Evolutionary conservation across 2,888 invertebrate genomes (phyloP).

Genomic region (Cecidostiba fungosa): DNA sequence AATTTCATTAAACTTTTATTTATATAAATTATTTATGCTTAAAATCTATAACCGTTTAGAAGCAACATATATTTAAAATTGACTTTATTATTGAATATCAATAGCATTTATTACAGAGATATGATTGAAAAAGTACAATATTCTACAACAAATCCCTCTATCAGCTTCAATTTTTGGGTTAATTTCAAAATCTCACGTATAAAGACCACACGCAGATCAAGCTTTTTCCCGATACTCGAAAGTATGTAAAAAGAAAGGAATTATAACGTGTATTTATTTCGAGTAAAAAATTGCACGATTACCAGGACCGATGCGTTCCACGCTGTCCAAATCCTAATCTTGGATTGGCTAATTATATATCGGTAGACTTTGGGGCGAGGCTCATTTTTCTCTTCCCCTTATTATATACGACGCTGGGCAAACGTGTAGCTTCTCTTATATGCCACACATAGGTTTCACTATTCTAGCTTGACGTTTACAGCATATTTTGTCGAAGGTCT

Average conservation of each 20-base stretch:
- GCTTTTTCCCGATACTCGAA: not conserved
- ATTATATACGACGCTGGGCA: constrained; percentile 22
- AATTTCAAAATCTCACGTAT: not conserved
- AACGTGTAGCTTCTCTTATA: not conserved
- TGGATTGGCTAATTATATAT: constrained; percentile 55
- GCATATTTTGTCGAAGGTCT: constrained; percentile 15
- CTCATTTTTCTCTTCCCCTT: constrained; percentile 41
- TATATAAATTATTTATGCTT: no score
- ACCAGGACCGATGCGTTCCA: constrained; percentile 7
- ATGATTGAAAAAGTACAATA: not conserved
- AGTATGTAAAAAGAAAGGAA: not conserved
- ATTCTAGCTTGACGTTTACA: constrained; percentile 38
- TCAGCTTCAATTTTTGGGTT: not conserved
- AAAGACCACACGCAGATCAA: constrained; percentile 30
- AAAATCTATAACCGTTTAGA: no score
- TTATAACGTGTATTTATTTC: constrained; percentile 28
- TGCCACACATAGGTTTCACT: constrained; percentile 25
- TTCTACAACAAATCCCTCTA: not conserved
- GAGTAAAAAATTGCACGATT: constrained; percentile 41
- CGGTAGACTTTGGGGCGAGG: constrained; percentile 16
- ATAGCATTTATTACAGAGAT: no score
- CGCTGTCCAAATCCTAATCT: constrained; percentile 47
- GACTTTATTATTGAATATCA: not conserved
- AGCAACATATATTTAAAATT: not conserved
- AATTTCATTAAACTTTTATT: no score